These are phyloP conservation scores for Montipora foliosa DNA, from an alignment of 64 coral and sea anemone species.

Conservation along the genomic window DNA sequence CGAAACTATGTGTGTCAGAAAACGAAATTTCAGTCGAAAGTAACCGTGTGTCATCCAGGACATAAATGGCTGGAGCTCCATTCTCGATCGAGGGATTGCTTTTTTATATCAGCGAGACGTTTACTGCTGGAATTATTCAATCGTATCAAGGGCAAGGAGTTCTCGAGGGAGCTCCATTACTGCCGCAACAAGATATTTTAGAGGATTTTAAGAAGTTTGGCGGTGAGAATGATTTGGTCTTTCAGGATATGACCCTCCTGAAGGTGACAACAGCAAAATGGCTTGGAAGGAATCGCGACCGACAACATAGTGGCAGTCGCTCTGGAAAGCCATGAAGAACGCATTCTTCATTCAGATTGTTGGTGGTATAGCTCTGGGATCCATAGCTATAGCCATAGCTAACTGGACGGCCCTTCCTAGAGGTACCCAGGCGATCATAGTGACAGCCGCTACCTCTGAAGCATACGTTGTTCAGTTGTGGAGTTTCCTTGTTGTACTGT, in stretches of 20 bases:
- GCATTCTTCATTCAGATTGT: constrained; percentile 42
- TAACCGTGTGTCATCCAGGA: no score
- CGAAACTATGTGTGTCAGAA: not conserved
- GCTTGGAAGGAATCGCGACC: constrained; percentile 46
- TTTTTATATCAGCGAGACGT: not conserved
- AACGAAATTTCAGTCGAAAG: not conserved
- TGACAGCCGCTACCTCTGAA: constrained; percentile 33
- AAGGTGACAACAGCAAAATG: not conserved
- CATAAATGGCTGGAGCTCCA: not conserved
- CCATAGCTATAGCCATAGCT: constrained; percentile 20
- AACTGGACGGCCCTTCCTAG: constrained; percentile 59
- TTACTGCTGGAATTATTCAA: not conserved
- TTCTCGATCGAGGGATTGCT: constrained; percentile 10
- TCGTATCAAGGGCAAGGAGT: no score
- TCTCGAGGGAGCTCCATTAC: no score
- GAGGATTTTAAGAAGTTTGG: no score
- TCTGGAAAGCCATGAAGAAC: constrained; percentile 24
- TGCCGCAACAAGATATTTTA: no score
- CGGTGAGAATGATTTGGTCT: constrained; percentile 4
- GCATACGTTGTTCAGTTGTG: constrained; percentile 56
- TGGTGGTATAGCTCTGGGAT: constrained; percentile 33
- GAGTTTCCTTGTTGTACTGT: constrained; percentile 38
- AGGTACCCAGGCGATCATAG: constrained; percentile 55
- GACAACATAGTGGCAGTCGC: constrained; percentile 10
- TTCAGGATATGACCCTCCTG: constrained; percentile 65